Evolutionary conservation across 1,140 invertebrate genomes (phyloP).

Genomic region (Reticulitermes speratus): DNA sequence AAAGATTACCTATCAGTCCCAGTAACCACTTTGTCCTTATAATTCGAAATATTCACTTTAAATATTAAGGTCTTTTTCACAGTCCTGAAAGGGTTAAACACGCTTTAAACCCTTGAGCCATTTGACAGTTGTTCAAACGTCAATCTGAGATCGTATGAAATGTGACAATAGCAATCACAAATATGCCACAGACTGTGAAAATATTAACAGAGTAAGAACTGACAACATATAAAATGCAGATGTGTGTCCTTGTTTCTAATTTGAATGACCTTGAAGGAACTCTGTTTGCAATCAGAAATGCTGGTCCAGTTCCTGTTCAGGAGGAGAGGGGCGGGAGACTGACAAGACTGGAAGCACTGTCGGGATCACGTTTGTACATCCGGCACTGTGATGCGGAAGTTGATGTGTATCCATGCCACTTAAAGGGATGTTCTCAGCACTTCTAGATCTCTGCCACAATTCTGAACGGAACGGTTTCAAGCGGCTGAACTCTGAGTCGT

Average conservation of each 20-base stretch:
- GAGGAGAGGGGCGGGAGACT: slow-evolving; percentile 74
- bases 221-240: too few relatives aligned
- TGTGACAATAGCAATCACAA: too few relatives aligned
- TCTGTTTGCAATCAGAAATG: not conserved
- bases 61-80: too few relatives aligned
- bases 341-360: slow-evolving; percentile 62
- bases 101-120: too few relatives aligned
- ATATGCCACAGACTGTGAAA: too few relatives aligned
- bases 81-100: too few relatives aligned
- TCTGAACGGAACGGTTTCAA: slow-evolving; percentile 76
- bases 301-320: slow-evolving; percentile 56
- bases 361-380: slow-evolving; percentile 61
- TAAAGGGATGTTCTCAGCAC: slow-evolving; percentile 41
- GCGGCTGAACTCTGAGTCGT: slow-evolving; percentile 64
- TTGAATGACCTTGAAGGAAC: not conserved
- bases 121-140: too few relatives aligned
- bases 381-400: not conserved
- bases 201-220: too few relatives aligned
- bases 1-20: too few relatives aligned
- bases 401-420: slow-evolving; percentile 19
- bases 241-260: not conserved
- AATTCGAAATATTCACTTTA: too few relatives aligned
- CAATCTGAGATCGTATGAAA: too few relatives aligned
- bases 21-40: too few relatives aligned
- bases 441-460: slow-evolving; percentile 73